Base-by-base conservation (phyloP, 2,888 invertebrate genomes). In the Helobdella robusta region DNA sequence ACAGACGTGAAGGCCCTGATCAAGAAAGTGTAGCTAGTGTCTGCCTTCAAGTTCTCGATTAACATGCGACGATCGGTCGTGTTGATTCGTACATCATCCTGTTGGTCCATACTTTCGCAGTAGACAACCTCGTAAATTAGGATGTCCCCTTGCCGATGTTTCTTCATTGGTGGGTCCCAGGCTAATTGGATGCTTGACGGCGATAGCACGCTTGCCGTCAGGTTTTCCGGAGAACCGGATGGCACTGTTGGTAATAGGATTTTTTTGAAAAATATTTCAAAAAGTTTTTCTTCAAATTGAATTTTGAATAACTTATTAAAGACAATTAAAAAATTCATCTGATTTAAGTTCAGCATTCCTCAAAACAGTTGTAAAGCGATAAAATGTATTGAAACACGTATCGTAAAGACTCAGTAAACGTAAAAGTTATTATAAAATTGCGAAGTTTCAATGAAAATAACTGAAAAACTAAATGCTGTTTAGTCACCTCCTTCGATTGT, bases 51-150 rank as follows among this genome's bases (percentile, higher is more conserved):
- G 73, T 75, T 74, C 50, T 73, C 71, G 5, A 79, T 15, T 20
- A 54, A 34, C 3, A 62, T 30, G 40, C 70, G 72, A 4, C 73
- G 72, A n/a, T 74, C 74, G 0, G 78, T 77, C 44, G 77, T 72
- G 68, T 80, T 80, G n/a, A 74, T 67, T 61, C 74, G 74, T 56
- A 73, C 73, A 15, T 60, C 69, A 62, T 75, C 75, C 30, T 73
- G 73, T 30, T 74, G 90, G 76, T 90, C 89, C 18, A 72, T 71
- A 32, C 73, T 70, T 68, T 76, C 75, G 69, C 74, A 74, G 77
- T 93, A 95, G 71, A 90, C 88, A 1, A 93, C 86, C 77, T 92
- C 91, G 78, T 93, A 98, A 75, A 88, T 87, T 66, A 87, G 86
- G 67, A 98, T 93, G 76, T 89, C 87, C 0, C 66, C 66, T 15